Evolutionary conservation across 2,888 invertebrate genomes (phyloP).

Genomic region (Aphodius sticticus): DNA sequence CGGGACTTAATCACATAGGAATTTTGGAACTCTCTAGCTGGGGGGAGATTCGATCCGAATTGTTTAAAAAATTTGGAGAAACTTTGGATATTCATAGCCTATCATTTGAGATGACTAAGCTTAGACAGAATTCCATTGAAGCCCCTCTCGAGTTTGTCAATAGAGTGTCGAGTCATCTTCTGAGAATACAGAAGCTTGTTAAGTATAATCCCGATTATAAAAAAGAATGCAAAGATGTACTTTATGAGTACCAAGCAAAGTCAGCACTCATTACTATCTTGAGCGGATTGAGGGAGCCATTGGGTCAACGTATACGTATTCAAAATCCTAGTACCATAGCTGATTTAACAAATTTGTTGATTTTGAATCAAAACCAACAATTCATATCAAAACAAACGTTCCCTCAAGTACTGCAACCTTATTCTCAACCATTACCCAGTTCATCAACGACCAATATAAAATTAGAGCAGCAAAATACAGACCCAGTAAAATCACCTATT

Average conservation of each 20-base stretch:
- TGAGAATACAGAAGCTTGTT: not conserved
- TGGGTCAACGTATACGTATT: not conserved
- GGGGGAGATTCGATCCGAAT: not conserved
- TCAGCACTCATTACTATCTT: slow-evolving; percentile 11
- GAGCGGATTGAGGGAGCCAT: slow-evolving; percentile 6
- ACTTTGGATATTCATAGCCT: not conserved
- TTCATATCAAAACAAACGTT: too few relatives aligned
- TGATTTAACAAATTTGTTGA: not conserved
- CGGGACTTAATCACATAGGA: not conserved
- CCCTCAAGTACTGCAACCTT: not conserved
- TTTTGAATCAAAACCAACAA: too few relatives aligned
- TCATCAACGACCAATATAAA: not conserved
- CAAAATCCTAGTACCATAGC: not conserved
- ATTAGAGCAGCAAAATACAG: not conserved
- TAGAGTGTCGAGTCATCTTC: not conserved
- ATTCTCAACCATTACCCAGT: not conserved
- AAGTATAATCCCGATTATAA: not conserved
- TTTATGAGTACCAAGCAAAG: not conserved
- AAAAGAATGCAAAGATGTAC: not conserved
- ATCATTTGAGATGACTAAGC: not conserved
- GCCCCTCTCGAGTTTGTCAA: not conserved
- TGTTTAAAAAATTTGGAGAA: not conserved
- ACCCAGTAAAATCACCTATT: not conserved
- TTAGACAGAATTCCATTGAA: not conserved
- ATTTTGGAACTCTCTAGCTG: not conserved